Evolutionary conservation across 35 echinoderm and acorn worm genomes (phyloP), one percentile per base, ranked within the genome.

Genomic region (Hemicentrotus pulcherrimus): DNA sequence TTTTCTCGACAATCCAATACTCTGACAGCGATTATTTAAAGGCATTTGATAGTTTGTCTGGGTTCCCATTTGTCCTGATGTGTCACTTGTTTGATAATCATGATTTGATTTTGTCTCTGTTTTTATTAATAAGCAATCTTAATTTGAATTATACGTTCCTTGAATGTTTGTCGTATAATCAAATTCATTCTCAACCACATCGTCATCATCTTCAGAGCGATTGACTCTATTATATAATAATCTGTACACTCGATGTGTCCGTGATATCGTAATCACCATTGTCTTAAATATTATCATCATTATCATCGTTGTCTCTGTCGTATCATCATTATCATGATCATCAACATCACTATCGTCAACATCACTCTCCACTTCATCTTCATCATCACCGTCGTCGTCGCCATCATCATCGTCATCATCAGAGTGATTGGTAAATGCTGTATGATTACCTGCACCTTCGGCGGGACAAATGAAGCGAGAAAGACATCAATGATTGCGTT

Each of bases 401-500:
- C 0, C 65, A n/a, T 78, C 22, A 19, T 24, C 65, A 78, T n/a
- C 65, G 9, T n/a, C 65, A 28, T 78, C 28, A 22, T 22, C 6
- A 7, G 65, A 28, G 22, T 78, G 19, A 55, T 55, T 55, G 15
- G 15, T 55, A 6, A 92, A 48, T 0, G 12, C 28, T 32, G 1
- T 65, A 85, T 9, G 18, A 22, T 78, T 95, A 99, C 98, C 97
- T 99, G 98, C 47, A 99, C 91, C 94, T 96, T 97, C 46, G 98
- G 98, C 12, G 96, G 97, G 46, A 99, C 95, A 28, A 97, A 96
- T 85, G 98, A 98, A 46, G 96, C 91, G 47, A 99, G 94, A 32
- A 96, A 99, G 70, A 97, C 97, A 93, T 98, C 96, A 31, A 99
- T 99, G 48, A 99, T 95, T 10, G 98, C 95, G 32, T 94, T 96